Percentiles rank a stretch among this genome's conserved stretches.
phyloP scores from a whole-genome alignment of 2,113 vertebrate species.

The Emydocephalus ijimae region DNA sequence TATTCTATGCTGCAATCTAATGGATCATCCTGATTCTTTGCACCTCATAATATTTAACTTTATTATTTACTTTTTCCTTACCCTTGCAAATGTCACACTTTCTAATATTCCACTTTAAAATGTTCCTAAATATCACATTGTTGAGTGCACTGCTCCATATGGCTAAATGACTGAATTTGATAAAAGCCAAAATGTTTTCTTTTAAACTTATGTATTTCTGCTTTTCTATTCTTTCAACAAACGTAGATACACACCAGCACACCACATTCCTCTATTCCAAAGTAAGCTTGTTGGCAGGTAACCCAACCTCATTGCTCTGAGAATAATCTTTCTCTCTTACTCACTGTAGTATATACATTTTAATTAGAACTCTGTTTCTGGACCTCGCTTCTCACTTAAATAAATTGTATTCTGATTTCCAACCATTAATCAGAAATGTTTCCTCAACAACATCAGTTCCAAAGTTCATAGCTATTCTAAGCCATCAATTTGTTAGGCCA shows the following conservation, averaged over 20 bases:
- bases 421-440: background rate
- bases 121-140: background rate
- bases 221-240: background rate
- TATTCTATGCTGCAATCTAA: background rate
- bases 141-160: background rate
- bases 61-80: background rate
- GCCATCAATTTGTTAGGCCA: background rate
- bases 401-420: background rate
- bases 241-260: background rate
- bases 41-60: background rate
- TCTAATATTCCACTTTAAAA: background rate
- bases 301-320: background rate
- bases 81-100: background rate
- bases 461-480: background rate
- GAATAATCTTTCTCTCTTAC: background rate
- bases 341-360: background rate
- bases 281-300: background rate
- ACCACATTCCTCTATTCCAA: background rate
- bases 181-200: background rate
- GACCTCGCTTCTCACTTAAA: background rate
- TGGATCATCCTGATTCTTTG: background rate
- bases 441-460: background rate
- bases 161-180: background rate
- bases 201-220: background rate
- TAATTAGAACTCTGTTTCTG: background rate